Base-by-base conservation (phyloP, 1,140 invertebrate species). In the Drosophila dunni region DNA sequence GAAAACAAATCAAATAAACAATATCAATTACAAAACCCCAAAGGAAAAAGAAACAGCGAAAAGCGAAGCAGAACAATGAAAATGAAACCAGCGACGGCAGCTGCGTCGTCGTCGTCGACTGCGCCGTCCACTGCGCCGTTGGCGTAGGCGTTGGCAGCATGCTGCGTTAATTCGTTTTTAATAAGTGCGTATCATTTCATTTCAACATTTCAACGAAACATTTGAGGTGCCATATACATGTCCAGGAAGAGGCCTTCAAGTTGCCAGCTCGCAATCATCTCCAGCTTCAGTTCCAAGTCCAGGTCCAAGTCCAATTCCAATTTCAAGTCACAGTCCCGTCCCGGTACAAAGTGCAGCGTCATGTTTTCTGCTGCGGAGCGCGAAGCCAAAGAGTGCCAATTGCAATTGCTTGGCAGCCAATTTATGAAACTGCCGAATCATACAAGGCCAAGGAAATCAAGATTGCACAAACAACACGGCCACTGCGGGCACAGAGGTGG, bases 131-230 rank as follows among this genome's bases (percentile, higher is more conserved):
- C 51, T 8, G 3, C 0, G 20, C 1, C 9, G 20, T 17, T 29
- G 40, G 11, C 48, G 65, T 51, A 9, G 50, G 34, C 67, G 77
- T 74, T 71, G 78, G 81, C 77, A 85, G 84, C 83, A 83, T 78
- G 84, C 84, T 83, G 83, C 67, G 83, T 84, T 89, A 89, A 89
- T 89, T 89, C 85, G 85, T 89, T 89, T 89, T 89, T 89, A 89
- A 89, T 89, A 89, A 89, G 84, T 89, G 84, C 78, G 84, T 89
- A 89, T 89, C 84, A 89, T 89, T 89, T 89, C 81, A 89, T 89
- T 89, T 89, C 84, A 89, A 89, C 84, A 81, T 78, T 88, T 88
- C 84, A 88, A 88, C 84, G 70, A 71, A 88, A 75, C 50, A 34
- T 36, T 9, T n/a, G 33, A 46, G 67, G 45, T 45, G 36, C 34